Conservation (phyloP, 2,888 invertebrate species). For the Torymus texanus region DNA sequence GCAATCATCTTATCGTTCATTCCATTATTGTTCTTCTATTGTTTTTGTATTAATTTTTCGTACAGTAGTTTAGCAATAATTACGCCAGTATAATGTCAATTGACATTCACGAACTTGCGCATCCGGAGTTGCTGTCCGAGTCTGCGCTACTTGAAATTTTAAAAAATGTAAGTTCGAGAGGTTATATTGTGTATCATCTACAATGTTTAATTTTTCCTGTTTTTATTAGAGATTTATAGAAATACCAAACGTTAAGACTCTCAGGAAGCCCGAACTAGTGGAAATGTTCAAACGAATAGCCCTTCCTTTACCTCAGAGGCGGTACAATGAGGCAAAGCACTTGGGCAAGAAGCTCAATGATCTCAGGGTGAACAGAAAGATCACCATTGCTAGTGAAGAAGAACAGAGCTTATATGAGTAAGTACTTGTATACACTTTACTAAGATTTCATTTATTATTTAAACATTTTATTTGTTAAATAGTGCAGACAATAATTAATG, state of each 20-base stretch:
- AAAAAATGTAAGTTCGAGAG: slow-evolving; percentile 62
- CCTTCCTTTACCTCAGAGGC: slow-evolving; percentile 68
- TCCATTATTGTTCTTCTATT: background rate
- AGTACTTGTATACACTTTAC: slow-evolving; percentile 42
- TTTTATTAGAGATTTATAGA: slow-evolving; percentile 67
- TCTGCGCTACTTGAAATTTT: slow-evolving; percentile 64
- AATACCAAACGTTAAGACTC: slow-evolving; percentile 59
- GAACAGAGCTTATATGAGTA: slow-evolving; percentile 54
- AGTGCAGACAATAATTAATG: no score
- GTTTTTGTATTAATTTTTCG: background rate
- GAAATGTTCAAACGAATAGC: slow-evolving; percentile 68
- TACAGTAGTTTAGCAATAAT: no score
- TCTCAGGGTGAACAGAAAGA: slow-evolving; percentile 57
- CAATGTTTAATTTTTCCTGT: slow-evolving; percentile 11
- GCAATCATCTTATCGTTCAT: background rate
- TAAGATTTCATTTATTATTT: background rate
- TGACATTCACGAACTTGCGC: slow-evolving; percentile 1
- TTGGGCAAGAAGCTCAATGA: slow-evolving; percentile 61
- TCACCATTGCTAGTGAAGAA: slow-evolving; percentile 54
- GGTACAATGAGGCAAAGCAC: slow-evolving; percentile 55
- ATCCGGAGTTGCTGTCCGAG: slow-evolving; percentile 67
- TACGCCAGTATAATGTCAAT: slow-evolving; percentile 28
- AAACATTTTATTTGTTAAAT: background rate
- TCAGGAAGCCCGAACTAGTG: slow-evolving; percentile 64
- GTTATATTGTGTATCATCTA: slow-evolving; percentile 9